Evolutionary conservation across 2,797 vertebrate genomes (phyloP).

Genomic region (Characodon lateralis): DNA sequence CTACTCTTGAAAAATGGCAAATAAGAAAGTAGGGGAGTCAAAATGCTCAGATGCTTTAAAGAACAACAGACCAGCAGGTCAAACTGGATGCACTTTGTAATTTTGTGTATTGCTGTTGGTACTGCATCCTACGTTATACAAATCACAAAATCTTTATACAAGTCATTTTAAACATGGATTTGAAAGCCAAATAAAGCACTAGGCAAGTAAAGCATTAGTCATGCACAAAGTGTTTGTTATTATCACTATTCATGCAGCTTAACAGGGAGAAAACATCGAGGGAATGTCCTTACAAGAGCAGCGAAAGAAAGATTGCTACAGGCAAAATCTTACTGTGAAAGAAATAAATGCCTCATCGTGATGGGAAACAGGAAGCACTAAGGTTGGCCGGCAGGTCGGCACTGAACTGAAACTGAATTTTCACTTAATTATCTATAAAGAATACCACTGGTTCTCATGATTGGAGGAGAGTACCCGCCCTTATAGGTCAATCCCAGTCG

Average conservation of each 20-base stretch:
- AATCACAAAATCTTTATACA: background rate
- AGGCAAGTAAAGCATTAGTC: background rate
- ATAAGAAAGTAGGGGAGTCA: background rate
- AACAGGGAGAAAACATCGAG: background rate
- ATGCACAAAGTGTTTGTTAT: background rate
- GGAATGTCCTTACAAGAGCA: conserved; percentile 1
- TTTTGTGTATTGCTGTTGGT: background rate
- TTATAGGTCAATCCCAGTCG: conserved; percentile 43
- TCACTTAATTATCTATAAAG: conserved; percentile 53
- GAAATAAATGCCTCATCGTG: conserved; percentile 15
- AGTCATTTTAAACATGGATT: background rate
- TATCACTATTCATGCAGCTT: background rate
- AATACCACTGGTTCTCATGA: conserved; percentile 40
- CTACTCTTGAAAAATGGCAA: background rate
- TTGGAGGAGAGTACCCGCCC: conserved; percentile 38
- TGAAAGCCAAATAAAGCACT: background rate
- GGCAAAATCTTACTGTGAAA: conserved; percentile 14
- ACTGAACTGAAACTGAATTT: conserved; percentile 24
- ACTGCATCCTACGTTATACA: background rate
- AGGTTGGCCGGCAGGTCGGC: conserved; percentile 26
- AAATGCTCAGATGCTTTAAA: background rate
- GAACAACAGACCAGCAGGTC: background rate
- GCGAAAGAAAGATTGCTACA: background rate
- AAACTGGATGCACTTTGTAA: background rate
- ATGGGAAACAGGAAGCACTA: conserved; percentile 15